phyloP scores from a whole-genome alignment of 2,797 vertebrate genomes.

The Gallinago stenura region DNA sequence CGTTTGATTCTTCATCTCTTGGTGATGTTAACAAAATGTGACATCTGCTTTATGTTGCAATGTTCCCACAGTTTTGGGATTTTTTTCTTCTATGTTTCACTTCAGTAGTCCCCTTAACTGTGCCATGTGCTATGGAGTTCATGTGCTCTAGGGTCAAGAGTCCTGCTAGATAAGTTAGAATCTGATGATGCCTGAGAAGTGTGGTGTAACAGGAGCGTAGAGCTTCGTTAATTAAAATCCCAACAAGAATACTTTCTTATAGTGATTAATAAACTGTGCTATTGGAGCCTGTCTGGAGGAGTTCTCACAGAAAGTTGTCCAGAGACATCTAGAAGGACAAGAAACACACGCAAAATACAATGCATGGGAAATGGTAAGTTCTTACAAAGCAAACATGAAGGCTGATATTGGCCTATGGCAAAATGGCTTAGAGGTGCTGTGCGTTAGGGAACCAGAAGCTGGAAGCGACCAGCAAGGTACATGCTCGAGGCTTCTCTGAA shows the following conservation, averaged over 20 bases:
- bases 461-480: neutral
- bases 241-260: neutral
- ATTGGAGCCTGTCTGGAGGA: neutral
- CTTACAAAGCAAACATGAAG: neutral
- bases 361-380: neutral
- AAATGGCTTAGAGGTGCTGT: neutral
- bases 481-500: neutral
- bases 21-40: neutral
- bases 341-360: neutral
- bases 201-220: neutral
- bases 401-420: neutral
- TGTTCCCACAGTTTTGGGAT: neutral
- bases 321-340: neutral
- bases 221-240: neutral
- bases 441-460: neutral
- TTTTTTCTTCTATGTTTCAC: neutral
- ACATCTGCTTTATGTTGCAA: neutral
- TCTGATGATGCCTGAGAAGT: neutral
- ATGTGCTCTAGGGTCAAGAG: accelerated
- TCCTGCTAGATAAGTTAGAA: neutral
- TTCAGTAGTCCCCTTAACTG: neutral
- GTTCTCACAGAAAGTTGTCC: neutral
- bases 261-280: neutral
- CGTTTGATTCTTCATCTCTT: neutral
- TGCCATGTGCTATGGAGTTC: accelerated